phyloP scores from a whole-genome alignment of 2,113 vertebrate genomes.

The Chlorodrepanis virens region DNA sequence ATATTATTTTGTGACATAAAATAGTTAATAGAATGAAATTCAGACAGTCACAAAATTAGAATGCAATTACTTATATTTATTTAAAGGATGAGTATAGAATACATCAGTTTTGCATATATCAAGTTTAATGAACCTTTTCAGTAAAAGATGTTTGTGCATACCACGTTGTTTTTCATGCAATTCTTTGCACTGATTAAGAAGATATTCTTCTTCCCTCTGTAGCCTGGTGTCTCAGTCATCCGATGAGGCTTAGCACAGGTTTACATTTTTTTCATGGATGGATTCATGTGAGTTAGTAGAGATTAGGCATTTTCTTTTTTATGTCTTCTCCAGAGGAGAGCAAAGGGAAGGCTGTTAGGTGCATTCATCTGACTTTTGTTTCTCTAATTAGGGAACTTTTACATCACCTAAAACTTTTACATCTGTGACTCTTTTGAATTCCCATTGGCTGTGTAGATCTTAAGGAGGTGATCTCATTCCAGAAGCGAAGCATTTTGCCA shows the following conservation, averaged over 20 bases:
- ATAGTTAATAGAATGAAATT: not conserved
- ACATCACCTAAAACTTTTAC: not conserved
- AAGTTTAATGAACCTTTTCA: not conserved
- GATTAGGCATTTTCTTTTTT: not conserved
- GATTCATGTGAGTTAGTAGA: slow-evolving; percentile 4
- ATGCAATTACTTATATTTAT: not conserved
- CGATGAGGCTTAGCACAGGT: not conserved
- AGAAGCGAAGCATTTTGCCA: not conserved
- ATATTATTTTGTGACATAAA: not conserved
- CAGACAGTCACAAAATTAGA: not conserved
- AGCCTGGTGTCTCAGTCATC: not conserved
- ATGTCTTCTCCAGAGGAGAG: not conserved
- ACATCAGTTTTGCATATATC: not conserved
- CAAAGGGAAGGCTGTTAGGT: not conserved
- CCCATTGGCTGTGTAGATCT: not conserved
- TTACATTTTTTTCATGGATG: not conserved
- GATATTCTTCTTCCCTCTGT: not conserved
- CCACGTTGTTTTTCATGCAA: not conserved
- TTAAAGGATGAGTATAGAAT: not conserved
- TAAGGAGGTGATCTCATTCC: not conserved
- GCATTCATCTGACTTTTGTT: not conserved
- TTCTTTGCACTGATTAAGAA: slow-evolving; percentile 11
- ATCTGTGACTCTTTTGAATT: not conserved
- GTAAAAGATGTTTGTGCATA: not conserved
- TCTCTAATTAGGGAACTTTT: not conserved